Conservation (phyloP, 35 echinoderm and acorn worm species). For the Eucidaris tribuloides region DNA sequence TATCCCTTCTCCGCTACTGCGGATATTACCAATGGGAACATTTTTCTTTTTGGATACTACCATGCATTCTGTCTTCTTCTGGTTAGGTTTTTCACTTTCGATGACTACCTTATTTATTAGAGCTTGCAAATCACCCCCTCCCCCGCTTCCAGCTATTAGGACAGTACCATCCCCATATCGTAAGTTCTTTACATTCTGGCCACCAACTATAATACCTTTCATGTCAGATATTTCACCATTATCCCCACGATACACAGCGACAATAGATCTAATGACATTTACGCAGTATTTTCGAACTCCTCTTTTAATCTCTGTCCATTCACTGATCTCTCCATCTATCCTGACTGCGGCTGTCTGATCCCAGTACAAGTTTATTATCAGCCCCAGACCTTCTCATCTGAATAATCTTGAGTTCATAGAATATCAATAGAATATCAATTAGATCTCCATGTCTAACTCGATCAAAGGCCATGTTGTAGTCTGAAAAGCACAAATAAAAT, state of each 20-base stretch:
- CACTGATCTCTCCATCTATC: background rate
- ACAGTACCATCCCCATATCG: background rate
- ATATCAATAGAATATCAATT: too few species aligned
- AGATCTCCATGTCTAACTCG: too few species aligned
- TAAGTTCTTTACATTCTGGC: background rate
- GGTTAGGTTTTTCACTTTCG: background rate
- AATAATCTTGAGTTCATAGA: too few species aligned
- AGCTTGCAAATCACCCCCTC: background rate
- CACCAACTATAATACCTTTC: background rate
- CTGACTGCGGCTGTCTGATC: background rate
- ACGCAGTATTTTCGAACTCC: background rate
- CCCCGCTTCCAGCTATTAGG: background rate
- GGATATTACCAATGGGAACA: too few species aligned
- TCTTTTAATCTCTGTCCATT: constrained; percentile 23
- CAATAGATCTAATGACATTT: constrained; percentile 13
- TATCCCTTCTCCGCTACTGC: background rate
- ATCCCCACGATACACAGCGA: constrained; percentile 13
- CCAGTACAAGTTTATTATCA: constrained; percentile 34
- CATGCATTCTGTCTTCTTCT: background rate
- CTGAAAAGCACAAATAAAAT: too few species aligned
- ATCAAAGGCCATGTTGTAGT: too few species aligned
- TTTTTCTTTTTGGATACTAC: background rate
- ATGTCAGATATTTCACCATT: constrained; percentile 3
- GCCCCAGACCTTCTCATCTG: constrained; percentile 21
- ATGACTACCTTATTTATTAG: too few species aligned